Conservation (phyloP, 2,113 vertebrate genomes). For the Chloropsis cyanopogon region DNA sequence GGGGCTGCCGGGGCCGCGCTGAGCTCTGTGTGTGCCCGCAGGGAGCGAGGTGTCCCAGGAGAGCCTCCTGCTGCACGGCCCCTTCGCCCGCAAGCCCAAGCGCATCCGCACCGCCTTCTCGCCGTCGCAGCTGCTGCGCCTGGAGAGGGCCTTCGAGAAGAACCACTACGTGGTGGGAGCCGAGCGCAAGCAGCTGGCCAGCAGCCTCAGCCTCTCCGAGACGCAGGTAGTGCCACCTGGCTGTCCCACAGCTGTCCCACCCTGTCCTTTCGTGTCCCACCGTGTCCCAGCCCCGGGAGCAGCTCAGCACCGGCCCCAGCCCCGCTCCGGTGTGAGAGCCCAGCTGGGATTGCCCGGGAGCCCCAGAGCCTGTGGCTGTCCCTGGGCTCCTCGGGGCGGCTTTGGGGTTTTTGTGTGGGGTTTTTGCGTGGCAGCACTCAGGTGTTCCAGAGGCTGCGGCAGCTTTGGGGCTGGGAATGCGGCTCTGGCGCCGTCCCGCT, state of each 20-base stretch:
- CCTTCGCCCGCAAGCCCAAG: constrained; percentile 94
- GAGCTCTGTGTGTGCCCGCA: constrained; percentile 29
- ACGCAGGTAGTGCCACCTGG: constrained; percentile 78
- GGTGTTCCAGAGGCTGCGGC: rapidly evolving
- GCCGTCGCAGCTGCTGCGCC: constrained; percentile 91
- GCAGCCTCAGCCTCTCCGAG: constrained; percentile 91
- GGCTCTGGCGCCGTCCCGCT: rapidly evolving
- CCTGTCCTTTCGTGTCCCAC: not conserved
- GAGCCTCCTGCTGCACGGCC: constrained; percentile 91
- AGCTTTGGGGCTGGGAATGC: not conserved
- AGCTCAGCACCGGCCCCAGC: not conserved
- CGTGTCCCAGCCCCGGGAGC: not conserved
- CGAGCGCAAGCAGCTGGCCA: constrained; percentile 94
- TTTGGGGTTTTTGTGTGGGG: not conserved
- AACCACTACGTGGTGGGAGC: constrained; percentile 97
- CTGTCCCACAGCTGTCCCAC: not conserved
- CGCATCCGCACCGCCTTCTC: constrained; percentile 97
- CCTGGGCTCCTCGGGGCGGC: rapidly evolving
- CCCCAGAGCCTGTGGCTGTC: rapidly evolving
- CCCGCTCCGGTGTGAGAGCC: rapidly evolving
- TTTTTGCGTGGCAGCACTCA: rapidly evolving
- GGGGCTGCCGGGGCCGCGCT: rapidly evolving
- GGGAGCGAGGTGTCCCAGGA: constrained; percentile 92
- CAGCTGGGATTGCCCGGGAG: not conserved
- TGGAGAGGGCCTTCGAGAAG: constrained; percentile 96